Evolutionary conservation across 2,888 invertebrate genomes (phyloP).

Genomic region (Herminia tarsipennalis): DNA sequence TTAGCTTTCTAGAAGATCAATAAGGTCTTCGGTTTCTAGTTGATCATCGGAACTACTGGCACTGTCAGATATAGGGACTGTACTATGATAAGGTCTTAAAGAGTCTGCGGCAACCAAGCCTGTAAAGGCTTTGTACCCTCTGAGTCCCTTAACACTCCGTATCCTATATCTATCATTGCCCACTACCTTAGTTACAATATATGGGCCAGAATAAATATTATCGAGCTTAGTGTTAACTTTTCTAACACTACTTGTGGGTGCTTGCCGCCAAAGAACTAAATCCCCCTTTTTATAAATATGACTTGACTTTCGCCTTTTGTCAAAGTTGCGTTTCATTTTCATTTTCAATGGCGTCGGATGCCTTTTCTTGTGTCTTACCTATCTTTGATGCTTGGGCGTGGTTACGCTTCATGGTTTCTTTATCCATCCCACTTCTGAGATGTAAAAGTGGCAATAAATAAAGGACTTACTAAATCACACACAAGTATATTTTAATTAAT

Average conservation of each 20-base stretch:
- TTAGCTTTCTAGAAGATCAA: conserved; percentile 6
- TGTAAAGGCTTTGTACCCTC: conserved; percentile 29
- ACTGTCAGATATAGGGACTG: conserved; percentile 26
- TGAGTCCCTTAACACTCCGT: conserved; percentile 36
- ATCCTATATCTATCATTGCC: conserved; percentile 44
- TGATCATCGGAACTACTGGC: conserved; percentile 40
- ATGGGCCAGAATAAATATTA: conserved; percentile 40
- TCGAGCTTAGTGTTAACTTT: conserved; percentile 17
- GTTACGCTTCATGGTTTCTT: too few species aligned
- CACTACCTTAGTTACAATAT: conserved; percentile 31
- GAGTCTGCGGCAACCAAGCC: neutral
- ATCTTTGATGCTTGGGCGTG: too few species aligned
- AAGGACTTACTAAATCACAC: too few species aligned
- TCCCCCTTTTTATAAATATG: neutral
- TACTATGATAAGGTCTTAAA: neutral
- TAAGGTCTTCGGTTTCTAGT: conserved; percentile 29
- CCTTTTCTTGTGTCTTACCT: too few species aligned
- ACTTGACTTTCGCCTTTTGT: neutral
- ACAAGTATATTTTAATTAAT: too few species aligned
- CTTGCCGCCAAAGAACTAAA: neutral
- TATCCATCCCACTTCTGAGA: too few species aligned
- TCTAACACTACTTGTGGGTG: neutral
- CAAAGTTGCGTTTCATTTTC: neutral
- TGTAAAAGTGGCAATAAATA: too few species aligned
- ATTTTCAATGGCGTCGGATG: too few species aligned